These are phyloP conservation scores for Tenthredo amoena DNA, from an alignment of 2,888 invertebrate genomes.

Conservation along the genomic window DNA sequence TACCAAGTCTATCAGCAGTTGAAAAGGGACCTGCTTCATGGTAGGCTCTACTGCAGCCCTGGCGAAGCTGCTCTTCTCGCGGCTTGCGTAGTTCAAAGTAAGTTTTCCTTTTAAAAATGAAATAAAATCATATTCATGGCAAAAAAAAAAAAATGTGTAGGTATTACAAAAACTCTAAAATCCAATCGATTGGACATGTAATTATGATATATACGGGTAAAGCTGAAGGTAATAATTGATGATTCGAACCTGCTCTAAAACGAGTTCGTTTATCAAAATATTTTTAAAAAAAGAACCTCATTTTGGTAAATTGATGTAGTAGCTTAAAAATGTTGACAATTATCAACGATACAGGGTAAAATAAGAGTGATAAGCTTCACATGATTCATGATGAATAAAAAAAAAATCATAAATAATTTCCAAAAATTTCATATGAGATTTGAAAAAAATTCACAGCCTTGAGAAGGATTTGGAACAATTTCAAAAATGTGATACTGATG, in stretches of 20 bases:
- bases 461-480: no score
- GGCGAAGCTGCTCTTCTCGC: slow-evolving; percentile 94
- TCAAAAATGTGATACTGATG: background rate
- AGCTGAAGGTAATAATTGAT: no score
- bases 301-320: background rate
- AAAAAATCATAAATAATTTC: no score
- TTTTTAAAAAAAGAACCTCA: background rate
- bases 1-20: slow-evolving; percentile 97
- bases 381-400: no score
- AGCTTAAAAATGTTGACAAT: no score
- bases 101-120: slow-evolving; percentile 67
- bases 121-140: background rate
- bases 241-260: no score
- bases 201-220: background rate
- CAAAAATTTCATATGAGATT: no score
- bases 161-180: background rate
- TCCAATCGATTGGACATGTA: background rate
- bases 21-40: slow-evolving; percentile 96
- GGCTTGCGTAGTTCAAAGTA: slow-evolving; percentile 96
- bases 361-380: background rate
- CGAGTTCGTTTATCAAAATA: no score
- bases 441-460: no score
- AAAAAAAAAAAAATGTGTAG: background rate
- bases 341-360: no score
- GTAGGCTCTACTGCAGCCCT: slow-evolving; percentile 94